Evolutionary conservation across 2,113 vertebrate species (phyloP).

Genomic region (Hyperoodon ampullatus): DNA sequence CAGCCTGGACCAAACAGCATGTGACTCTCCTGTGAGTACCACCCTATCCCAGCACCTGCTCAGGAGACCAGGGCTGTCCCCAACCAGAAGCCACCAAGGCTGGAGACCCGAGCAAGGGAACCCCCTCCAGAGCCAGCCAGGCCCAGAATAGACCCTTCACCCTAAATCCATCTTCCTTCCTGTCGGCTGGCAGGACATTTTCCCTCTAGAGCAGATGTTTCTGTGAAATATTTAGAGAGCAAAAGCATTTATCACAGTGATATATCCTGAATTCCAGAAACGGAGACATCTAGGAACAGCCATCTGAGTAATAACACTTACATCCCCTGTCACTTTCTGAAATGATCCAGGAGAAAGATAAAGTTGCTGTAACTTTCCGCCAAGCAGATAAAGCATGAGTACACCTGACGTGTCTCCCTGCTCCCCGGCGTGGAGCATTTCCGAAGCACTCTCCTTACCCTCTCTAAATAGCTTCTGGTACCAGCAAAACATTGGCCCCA

Average conservation of each 20-base stretch:
- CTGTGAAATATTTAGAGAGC: slow-evolving; percentile 45
- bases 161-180: not conserved
- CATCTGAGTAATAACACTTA: slow-evolving; percentile 68
- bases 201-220: slow-evolving; percentile 33
- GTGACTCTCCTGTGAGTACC: not conserved
- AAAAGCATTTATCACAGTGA: slow-evolving; percentile 69
- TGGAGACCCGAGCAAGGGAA: not conserved
- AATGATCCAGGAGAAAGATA: slow-evolving; percentile 61
- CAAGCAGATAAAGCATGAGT: not conserved
- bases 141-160: not conserved
- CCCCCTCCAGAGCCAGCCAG: not conserved
- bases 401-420: not conserved
- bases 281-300: slow-evolving; percentile 71
- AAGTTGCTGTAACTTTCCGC: slow-evolving; percentile 8
- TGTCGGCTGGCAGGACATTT: not conserved
- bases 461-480: not conserved
- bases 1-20: not conserved
- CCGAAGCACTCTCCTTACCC: not conserved
- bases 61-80: not conserved
- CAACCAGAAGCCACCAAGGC: not conserved
- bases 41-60: not conserved
- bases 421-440: not conserved
- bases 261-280: slow-evolving; percentile 65
- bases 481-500: not conserved
- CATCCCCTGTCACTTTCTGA: slow-evolving; percentile 65